These are phyloP conservation scores for Ruditapes philippinarum DNA, from an alignment of 1,140 invertebrate genomes.

Conservation along the genomic window DNA sequence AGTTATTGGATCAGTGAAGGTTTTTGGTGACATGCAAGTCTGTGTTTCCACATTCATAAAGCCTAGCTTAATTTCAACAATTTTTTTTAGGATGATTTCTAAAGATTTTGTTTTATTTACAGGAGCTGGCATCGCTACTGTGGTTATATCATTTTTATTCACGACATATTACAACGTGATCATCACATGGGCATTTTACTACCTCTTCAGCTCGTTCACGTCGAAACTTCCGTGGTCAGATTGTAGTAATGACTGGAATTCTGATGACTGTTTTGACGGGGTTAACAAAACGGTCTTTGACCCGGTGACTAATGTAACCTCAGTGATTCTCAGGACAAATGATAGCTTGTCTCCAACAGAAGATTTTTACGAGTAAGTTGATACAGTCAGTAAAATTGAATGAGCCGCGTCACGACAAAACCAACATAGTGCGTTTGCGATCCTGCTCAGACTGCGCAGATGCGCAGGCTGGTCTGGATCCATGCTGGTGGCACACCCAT, in stretches of 20 bases:
- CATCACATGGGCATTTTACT: slow-evolving; percentile 98
- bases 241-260: slow-evolving; percentile 90
- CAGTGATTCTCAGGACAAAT: slow-evolving; percentile 64
- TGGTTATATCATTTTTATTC: slow-evolving; percentile 85
- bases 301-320: slow-evolving; percentile 45
- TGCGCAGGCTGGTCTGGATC: too few relatives aligned
- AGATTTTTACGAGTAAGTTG: slow-evolving; percentile 81
- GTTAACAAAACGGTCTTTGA: slow-evolving; percentile 27
- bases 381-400: too few relatives aligned
- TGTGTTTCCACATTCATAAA: too few relatives aligned
- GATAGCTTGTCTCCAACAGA: slow-evolving; percentile 79
- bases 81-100: too few relatives aligned
- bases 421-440: too few relatives aligned
- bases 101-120: background rate
- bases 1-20: too few relatives aligned
- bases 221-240: slow-evolving; percentile 96
- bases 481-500: too few relatives aligned
- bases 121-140: slow-evolving; percentile 85
- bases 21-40: too few relatives aligned
- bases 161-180: slow-evolving; percentile 99
- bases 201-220: slow-evolving; percentile 98
- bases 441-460: too few relatives aligned
- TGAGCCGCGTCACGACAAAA: too few relatives aligned
- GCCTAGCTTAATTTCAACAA: too few relatives aligned
- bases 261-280: slow-evolving; percentile 78